Evolutionary conservation across 1,140 invertebrate genomes (phyloP), one percentile per base, ranked within the genome.

Genomic region (Hylaeus anthracinus): DNA sequence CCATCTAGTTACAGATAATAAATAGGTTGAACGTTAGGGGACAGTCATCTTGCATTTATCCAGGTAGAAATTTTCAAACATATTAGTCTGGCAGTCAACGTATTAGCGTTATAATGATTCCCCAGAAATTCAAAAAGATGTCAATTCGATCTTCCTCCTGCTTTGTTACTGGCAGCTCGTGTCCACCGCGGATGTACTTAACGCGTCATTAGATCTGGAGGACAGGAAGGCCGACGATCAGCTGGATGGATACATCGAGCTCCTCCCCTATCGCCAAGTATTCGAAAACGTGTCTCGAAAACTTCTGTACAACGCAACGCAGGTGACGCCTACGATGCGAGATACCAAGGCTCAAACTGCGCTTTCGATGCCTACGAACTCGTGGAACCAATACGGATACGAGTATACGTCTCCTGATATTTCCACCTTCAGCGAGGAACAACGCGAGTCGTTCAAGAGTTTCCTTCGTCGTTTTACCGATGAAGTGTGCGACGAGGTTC

Each of bases 191-290:
- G 83, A 91, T 55, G 66, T 90, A 26, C 79, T 90, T 9, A 87
- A 89, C 43, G 72, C 45, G 43, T 77, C 72, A 2, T 12, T 84
- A 2, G 73, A 79, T 26, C 53, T 91, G 8, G 48, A 64, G n/a
- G 85, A 92, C 41, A 93, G 95, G 58, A 91, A 94, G 72, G 93
- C 93, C 0, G 92, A 94, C 43, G 94, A 94, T 63, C 94, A 94
- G 53, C 93, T 95, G 65, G 96, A 96, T 90, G 95, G 96, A 53
- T 96, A 95, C 82, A 93, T 95, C 63, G 95, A 96, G 88, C 84
- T 97, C 15, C 91, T 94, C 79, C 94, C 95, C 5, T 92, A 92
- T 60, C 94, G 94, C 66, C 93, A 95, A 55, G 94, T 92, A 14
- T 95, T 94, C 84, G 94, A 94, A 48, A 95, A 94, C 88, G 90